A percentile compares a stretch with the other conserved stretches of the same genome.
Evolutionary conservation across 2,797 vertebrate genomes (phyloP).

Genomic region (Microtus californicus): DNA sequence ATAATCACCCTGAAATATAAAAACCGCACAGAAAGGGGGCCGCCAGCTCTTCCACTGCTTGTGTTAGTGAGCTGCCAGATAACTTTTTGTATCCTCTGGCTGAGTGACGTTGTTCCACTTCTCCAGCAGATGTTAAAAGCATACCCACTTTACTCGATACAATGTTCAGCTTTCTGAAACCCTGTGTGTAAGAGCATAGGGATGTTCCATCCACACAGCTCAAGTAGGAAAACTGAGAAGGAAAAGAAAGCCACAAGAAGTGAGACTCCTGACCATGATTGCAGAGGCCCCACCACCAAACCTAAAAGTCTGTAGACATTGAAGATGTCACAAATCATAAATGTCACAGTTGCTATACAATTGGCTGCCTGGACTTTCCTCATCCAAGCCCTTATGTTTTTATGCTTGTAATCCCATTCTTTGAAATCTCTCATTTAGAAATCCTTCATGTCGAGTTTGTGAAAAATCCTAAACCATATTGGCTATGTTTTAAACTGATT

Average conservation of each 20-base stretch:
- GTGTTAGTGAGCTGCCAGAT: not conserved
- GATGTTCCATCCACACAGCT: not conserved
- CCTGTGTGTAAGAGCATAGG: not conserved
- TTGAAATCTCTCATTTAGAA: not conserved
- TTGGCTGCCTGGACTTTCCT: not conserved
- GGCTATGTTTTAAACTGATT: conserved; percentile 6
- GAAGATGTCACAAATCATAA: not conserved
- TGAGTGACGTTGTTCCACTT: not conserved
- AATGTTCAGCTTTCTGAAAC: conserved; percentile 44
- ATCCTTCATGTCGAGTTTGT: not conserved
- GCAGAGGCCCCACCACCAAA: not conserved
- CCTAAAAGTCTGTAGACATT: not conserved
- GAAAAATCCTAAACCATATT: not conserved
- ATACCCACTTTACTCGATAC: not conserved
- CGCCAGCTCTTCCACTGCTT: not conserved
- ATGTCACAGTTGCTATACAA: not conserved
- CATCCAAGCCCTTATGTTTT: not conserved
- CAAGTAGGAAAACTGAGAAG: not conserved
- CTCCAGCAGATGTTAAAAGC: conserved; percentile 52
- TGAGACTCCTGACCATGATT: not conserved
- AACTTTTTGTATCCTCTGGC: conserved; percentile 8
- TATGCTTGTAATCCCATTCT: not conserved
- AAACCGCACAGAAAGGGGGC: conserved; percentile 7
- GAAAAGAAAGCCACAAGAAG: not conserved
- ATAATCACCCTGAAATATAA: not conserved